phyloP scores from a whole-genome alignment of 2,113 vertebrate genomes.

The Apaloderma vittatum region DNA sequence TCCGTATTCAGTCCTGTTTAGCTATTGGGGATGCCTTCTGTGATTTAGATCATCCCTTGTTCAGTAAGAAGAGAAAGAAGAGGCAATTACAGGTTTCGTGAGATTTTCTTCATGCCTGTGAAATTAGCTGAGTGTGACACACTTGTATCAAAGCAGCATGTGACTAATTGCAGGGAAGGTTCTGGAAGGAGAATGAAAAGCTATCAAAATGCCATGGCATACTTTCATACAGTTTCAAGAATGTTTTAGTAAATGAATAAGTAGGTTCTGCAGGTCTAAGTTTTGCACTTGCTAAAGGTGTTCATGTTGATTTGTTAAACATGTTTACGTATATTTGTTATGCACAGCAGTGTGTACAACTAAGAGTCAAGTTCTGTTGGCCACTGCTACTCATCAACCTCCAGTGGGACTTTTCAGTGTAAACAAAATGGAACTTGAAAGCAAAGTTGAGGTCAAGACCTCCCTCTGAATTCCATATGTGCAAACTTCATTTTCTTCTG shows the following conservation, averaged over 20 bases:
- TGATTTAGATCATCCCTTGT: neutral
- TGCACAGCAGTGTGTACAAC: neutral
- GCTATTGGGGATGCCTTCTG: neutral
- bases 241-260: neutral
- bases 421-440: neutral
- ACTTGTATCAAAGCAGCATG: neutral
- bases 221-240: neutral
- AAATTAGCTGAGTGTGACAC: neutral
- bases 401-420: neutral
- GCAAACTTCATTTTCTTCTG: neutral
- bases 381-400: neutral
- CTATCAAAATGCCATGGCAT: neutral
- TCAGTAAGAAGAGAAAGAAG: neutral
- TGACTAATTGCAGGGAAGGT: neutral
- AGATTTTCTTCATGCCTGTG: neutral
- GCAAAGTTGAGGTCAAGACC: neutral
- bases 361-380: neutral
- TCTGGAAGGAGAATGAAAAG: neutral
- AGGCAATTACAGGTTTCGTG: neutral
- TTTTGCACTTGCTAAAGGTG: neutral
- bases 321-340: neutral
- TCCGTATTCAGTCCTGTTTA: neutral
- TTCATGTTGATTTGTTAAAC: too few relatives aligned
- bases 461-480: neutral
- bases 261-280: neutral